Base-by-base conservation (phyloP, 2,113 vertebrate species). In the Triplophysa siluroides region DNA sequence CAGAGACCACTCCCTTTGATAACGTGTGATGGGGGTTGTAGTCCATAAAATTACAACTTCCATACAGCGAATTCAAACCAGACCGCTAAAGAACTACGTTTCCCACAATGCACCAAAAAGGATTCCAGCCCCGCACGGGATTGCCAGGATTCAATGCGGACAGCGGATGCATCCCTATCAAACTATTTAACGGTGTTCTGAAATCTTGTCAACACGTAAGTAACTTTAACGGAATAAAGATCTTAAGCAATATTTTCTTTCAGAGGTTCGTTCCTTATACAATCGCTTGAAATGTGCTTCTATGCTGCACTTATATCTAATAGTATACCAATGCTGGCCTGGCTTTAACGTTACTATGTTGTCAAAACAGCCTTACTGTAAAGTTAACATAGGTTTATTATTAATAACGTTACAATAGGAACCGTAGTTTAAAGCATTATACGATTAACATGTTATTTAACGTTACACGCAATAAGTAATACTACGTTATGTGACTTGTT, bases 81-180 rank as follows among this genome's bases (percentile, higher is more conserved):
- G 10, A 1, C 2, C 4, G 2, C 4, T 26, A 19, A 2, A 13
- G 52, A 89, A 93, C 91, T 92, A 90, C 92, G 86, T 68, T 52
- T 4, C 29, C 38, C 7, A n/a, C 5, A 2, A 50, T 24, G 3
- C 6, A 0, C 70, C 85, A 79, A 83, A 86, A 41, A 2, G 0
- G 21, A 11, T 68, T n/a, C 11, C 50, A 61, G 71, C 52, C 79
- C 67, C 41, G 13, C 66, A 78, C 80, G 33, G 33, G 80, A 83
- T 75, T n/a, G 1, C 26, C 1, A 21, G 41, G 18, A 24, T 47
- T 58, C 45, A 23, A 33, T 58, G 52, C 80, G 16, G n/a, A 75
- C n/a, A 26, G 43, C 60, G 47, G 61, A 16, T 71, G 74, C 81
- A 87, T 71, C 76, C 21, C 0, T 23, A 29, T 18, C 11, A 54